Evolutionary conservation across 2,797 vertebrate species (phyloP).

Genomic region (Enteromius trimaculatus): DNA sequence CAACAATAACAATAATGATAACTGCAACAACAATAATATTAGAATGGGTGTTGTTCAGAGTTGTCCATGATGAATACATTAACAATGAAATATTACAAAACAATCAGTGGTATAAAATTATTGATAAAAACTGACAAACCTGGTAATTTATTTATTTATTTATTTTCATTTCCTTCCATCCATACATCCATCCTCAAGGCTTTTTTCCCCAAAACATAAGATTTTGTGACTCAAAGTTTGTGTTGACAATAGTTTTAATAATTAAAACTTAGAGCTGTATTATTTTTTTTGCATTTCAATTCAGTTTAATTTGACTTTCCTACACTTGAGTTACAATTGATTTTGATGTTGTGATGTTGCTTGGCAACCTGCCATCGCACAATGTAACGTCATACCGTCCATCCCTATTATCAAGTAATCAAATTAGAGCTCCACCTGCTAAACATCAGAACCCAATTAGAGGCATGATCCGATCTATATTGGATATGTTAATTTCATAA

Average conservation of each 20-base stretch:
- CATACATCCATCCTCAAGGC: neutral
- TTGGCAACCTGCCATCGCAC: neutral
- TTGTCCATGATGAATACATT: neutral
- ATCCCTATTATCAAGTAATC: neutral
- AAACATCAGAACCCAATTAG: slow-evolving; percentile 18
- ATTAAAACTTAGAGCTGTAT: neutral
- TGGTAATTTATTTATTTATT: neutral
- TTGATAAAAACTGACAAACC: neutral
- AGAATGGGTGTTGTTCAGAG: neutral
- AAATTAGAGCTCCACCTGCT: neutral
- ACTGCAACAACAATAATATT: neutral
- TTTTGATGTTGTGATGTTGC: neutral
- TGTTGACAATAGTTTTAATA: neutral
- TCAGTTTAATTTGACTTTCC: neutral
- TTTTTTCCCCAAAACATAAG: neutral
- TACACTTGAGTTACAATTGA: neutral
- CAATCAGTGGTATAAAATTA: neutral
- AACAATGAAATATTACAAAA: neutral
- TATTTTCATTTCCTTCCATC: neutral
- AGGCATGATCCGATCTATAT: neutral
- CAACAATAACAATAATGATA: neutral
- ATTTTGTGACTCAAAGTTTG: neutral
- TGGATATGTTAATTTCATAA: neutral
- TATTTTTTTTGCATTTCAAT: neutral
- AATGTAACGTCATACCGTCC: neutral